A percentile compares a stretch with the other conserved stretches of the same genome.
Conservation (phyloP, 2,113 vertebrate genomes). For the Erythrocercus mccallii region DNA sequence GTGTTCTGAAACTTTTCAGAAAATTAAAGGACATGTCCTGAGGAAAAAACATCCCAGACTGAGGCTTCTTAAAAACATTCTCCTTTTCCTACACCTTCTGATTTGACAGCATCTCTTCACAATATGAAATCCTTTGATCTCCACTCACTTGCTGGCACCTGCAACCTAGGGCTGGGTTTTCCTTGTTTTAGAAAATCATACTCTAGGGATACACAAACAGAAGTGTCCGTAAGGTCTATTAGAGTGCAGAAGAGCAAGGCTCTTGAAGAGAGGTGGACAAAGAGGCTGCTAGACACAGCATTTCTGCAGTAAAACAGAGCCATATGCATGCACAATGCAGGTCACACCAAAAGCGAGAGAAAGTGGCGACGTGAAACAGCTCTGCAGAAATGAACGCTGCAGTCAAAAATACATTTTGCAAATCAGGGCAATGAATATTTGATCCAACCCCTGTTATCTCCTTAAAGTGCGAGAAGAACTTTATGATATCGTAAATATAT, state of each 20-base stretch:
- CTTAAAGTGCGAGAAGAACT: neutral
- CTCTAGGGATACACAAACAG: neutral
- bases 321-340: rapidly evolving
- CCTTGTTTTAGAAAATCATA: neutral
- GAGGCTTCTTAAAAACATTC: neutral
- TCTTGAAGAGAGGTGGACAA: neutral
- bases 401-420: neutral
- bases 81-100: neutral
- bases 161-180: neutral
- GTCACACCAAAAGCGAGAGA: rapidly evolving
- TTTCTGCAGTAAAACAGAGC: neutral
- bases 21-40: neutral
- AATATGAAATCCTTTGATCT: neutral
- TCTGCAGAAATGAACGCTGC: rapidly evolving
- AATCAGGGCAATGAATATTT: neutral
- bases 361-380: rapidly evolving
- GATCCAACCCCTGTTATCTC: neutral
- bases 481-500: neutral
- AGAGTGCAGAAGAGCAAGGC: neutral
- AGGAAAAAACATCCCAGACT: neutral
- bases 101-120: neutral
- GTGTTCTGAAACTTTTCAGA: neutral
- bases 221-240: neutral
- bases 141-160: neutral
- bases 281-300: neutral